Percentiles rank a stretch among this genome's conserved stretches.
These are phyloP conservation scores for Petroica traversi DNA, from an alignment of 2,113 vertebrate genomes.

Conservation along the genomic window DNA sequence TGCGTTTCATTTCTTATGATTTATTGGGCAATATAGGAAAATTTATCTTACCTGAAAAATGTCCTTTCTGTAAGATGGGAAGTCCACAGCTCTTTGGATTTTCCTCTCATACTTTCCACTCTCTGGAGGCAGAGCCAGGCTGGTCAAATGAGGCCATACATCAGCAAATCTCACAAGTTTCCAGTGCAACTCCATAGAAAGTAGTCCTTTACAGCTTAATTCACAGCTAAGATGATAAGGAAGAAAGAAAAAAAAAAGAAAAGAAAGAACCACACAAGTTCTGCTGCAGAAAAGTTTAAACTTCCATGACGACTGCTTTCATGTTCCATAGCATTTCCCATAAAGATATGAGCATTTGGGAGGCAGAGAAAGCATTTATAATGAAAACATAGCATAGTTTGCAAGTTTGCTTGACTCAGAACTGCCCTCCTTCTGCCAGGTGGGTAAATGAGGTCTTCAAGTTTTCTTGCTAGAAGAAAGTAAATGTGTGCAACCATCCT, in stretches of 20 bases:
- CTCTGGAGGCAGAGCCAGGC: constrained; percentile 1
- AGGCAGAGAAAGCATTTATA: not conserved
- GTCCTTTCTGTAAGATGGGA: constrained; percentile 39
- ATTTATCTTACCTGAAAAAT: constrained; percentile 69
- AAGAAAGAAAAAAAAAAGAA: not conserved
- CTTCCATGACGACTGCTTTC: not conserved
- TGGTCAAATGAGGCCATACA: constrained; percentile 21
- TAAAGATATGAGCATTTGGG: not conserved
- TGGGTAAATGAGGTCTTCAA: not conserved
- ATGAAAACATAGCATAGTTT: not conserved
- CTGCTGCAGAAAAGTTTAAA: not conserved
- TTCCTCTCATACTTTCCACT: constrained; percentile 15
- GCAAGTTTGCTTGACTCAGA: not conserved
- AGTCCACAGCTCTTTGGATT: constrained; percentile 11
- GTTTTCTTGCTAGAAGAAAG: not conserved
- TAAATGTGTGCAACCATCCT: not conserved
- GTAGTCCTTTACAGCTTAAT: constrained; percentile 1
- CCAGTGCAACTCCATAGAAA: not conserved
- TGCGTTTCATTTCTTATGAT: constrained; percentile 22
- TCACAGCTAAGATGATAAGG: not conserved
- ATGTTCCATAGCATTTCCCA: not conserved
- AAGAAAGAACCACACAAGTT: not conserved
- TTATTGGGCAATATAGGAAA: constrained; percentile 62
- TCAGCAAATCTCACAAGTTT: not conserved
- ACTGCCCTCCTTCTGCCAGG: not conserved